Evolutionary conservation across 2,113 vertebrate species (phyloP).

Genomic region (Axis porcinus): DNA sequence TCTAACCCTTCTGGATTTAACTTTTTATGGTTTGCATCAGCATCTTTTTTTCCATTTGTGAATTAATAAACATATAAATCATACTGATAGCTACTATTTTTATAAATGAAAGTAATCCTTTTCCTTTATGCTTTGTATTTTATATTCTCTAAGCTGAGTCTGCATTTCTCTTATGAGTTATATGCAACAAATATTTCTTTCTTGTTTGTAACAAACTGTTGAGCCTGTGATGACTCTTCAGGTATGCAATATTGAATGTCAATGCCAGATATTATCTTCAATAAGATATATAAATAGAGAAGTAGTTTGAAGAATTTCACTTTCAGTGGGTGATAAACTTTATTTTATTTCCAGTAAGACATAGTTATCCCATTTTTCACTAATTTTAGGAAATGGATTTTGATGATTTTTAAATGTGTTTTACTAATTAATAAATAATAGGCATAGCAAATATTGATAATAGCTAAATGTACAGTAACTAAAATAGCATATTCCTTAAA

Average conservation of each 20-base stretch:
- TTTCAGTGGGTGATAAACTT: not conserved
- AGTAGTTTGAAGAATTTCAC: not conserved
- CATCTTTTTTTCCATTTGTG: not conserved
- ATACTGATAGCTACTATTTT: conserved; percentile 3
- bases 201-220: not conserved
- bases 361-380: not conserved
- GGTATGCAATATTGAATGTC: not conserved
- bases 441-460: not conserved
- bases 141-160: not conserved
- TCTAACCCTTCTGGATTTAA: not conserved
- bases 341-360: not conserved
- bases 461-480: not conserved
- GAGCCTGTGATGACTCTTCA: not conserved
- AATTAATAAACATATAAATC: not conserved
- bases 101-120: not conserved
- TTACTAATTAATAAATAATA: not conserved
- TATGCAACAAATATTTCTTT: conserved; percentile 15
- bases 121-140: not conserved
- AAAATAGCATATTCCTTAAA: not conserved
- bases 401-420: not conserved
- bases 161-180: not conserved
- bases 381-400: not conserved
- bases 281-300: not conserved
- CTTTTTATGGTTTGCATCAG: not conserved
- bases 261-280: conserved; percentile 19